Evolutionary conservation across 2,888 invertebrate species (phyloP), one percentile per base, ranked within the genome.

Genomic region (Coremacera marginata): DNA sequence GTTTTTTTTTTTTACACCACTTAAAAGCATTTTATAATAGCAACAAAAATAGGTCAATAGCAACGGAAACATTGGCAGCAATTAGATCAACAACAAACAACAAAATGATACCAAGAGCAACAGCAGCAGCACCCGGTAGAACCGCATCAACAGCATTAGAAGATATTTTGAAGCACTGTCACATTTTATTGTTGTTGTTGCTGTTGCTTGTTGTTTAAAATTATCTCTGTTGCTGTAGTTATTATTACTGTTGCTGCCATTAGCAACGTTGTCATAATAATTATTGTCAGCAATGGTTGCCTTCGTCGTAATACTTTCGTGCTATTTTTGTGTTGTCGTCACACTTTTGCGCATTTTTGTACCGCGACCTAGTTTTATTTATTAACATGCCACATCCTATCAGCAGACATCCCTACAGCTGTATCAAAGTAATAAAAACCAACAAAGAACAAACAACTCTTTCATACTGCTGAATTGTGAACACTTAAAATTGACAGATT

Each of bases 31-130:
- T n/a, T 34, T n/a, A n/a, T n/a, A 65, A 25, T 8, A 19, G 25
- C 60, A 31, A 34, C 34, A 65, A 65, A 65, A 25, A 19, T 65
- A 37, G 65, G 65, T 65, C 65, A 65, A 65, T 65, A n/a, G 65
- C 65, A 70, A 34, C 34, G 51, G 31, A 49, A 52, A 34, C 70
- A 70, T 8, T 27, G 27, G 31, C 51, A 51, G 27, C 51, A 51
- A 49, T 31, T 70, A 31, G 25, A 70, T 27, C 52, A 70, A 52
- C 52, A 52, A 31, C 14, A 34, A 37, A n/a, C 65, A 65, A 31
- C 31, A 65, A n/a, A 7, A 19, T 14, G n/a, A 8, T 34, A 62
- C 7, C 65, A 37, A 52, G 3, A 16, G 1, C 27, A 70, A 34
- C 67, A 63, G n/a, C 31, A 25, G 2, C 34, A 19, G 7, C 44